Base-by-base conservation (phyloP, 2,888 invertebrate genomes). In the Synergus itoensis region DNA sequence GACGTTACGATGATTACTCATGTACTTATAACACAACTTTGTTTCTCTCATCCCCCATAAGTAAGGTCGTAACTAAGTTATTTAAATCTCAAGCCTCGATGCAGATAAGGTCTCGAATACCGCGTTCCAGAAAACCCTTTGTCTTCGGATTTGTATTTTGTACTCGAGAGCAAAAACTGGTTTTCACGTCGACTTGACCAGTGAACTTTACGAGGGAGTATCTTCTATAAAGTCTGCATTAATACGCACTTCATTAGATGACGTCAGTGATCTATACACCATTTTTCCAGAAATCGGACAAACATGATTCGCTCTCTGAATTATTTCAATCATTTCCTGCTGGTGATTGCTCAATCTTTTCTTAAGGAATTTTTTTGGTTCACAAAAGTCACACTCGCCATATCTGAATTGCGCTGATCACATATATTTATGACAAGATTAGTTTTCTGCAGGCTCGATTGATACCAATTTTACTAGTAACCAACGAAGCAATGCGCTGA, bases 231-330 rank as follows among this genome's bases (percentile, higher is more conserved):
- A 89, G 87, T 86, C 81, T 84, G 77, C 84, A 85, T 88, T 87
- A 88, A 89, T 89, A 86, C 84, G 78, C 84, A 83, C 84, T 87
- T 88, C 87, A 85, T 88, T 89, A 88, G 86, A 86, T 89, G 88
- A 88, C 88, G 89, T 89, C 89, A 89, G 85, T 87, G 83, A 87
- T 83, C 21, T 60, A 60, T 60, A 60, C 21, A 60, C 3, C 4
- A 60, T 21, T 60, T 60, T 21, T 60, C 9, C 9, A 60, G 12
- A 60, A 60, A 53, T 53, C 53, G n/a, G n/a, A 8, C 2, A n/a
- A 53, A 53, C 8, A n/a, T 53, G 21, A 12, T 60, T 21, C 21
- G 21, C 5, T 60, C 1, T 60, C 21, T 12, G 21, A 60, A 60
- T 60, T 60, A 60, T 60, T 60, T 21, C 18, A 21, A 60, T 60